Conservation (phyloP, 2,113 vertebrate species). For the Ptychochromis oligacanthus region DNA sequence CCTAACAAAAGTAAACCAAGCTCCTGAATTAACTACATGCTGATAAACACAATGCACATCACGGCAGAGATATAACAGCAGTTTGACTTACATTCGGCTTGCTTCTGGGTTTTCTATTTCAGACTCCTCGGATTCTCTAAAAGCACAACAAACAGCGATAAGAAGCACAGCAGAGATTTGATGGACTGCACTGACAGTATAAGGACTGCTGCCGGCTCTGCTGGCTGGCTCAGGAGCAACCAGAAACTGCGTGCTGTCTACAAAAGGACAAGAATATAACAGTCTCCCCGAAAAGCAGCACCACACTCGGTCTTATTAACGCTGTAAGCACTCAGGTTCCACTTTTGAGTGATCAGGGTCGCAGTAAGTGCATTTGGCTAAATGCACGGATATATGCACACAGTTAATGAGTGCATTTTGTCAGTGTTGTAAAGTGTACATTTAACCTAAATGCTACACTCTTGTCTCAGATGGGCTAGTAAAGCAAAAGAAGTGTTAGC, state of each 20-base stretch:
- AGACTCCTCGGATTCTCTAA: slow-evolving; percentile 87
- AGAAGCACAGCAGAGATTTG: slow-evolving; percentile 13
- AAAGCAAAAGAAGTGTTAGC: slow-evolving; percentile 11
- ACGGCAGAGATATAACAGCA: neutral
- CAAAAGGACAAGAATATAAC: neutral
- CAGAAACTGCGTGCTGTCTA: too few relatives aligned
- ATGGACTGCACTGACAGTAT: neutral
- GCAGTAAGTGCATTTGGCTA: neutral
- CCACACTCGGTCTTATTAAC: neutral
- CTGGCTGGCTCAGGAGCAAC: too few relatives aligned
- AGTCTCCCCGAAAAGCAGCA: neutral
- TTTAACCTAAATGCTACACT: neutral
- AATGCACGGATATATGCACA: neutral
- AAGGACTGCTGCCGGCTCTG: neutral
- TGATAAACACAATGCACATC: neutral
- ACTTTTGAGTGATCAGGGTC: neutral
- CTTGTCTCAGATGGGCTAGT: neutral
- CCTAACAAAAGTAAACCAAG: rapidly evolving
- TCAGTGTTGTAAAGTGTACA: neutral
- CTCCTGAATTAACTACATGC: neutral
- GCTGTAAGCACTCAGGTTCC: neutral
- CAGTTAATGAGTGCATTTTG: neutral
- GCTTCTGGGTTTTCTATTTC: slow-evolving; percentile 95
- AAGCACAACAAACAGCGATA: slow-evolving; percentile 23
- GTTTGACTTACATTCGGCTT: slow-evolving; percentile 96